Evolutionary conservation across 2,888 invertebrate species (phyloP), one percentile per base, ranked within the genome.

Genomic region (Amitus sp.): DNA sequence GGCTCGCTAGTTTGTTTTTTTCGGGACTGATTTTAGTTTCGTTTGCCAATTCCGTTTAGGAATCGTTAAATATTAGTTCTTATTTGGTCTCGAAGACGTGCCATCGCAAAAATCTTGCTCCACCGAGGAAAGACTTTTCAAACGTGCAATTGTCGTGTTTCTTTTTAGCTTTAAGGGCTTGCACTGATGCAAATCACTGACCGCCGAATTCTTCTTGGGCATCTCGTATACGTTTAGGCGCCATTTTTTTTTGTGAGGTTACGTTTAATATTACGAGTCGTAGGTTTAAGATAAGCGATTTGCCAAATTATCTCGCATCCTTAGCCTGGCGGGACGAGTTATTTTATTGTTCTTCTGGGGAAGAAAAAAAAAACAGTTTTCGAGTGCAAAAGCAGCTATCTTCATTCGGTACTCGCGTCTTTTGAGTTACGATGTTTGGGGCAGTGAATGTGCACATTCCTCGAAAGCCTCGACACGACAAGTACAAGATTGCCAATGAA

Each of bases 401-500:
- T 43, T 12, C 1, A 23, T 7, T 13, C 5, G 27, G 49, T 48
- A 47, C 47, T 48, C 34, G 45, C 28, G 17, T 40, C 18, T 34
- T 1, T 43, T 42, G 12, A 39, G 2, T 3, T 39, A 23, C 40
- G 40, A 53, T 19, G 40, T 53, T 52, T 17, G 42, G 37, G 54
- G 67, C 66, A 68, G 72, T 70, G 71, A 76, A 78, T 73, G 73
- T 80, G 81, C 80, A 80, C 82, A 80, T 81, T 82, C 80, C 81
- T 80, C 79, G 56, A 66, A 68, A 71, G 65, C 70, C 72, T 72
- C 66, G 65, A 72, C 69, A 68, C 62, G 66, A 68, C 68, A 75
- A 82, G 78, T 80, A 78, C 79, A 80, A 80, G 78, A 79, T 75
- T 78, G 79, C 78, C 80, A 79, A 78, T 75, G 73, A 75, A 73